A percentile compares a stretch with the other conserved stretches of the same genome.
Evolutionary conservation across 2,888 invertebrate genomes (phyloP).

Genomic region (Heteromurus nitidus): DNA sequence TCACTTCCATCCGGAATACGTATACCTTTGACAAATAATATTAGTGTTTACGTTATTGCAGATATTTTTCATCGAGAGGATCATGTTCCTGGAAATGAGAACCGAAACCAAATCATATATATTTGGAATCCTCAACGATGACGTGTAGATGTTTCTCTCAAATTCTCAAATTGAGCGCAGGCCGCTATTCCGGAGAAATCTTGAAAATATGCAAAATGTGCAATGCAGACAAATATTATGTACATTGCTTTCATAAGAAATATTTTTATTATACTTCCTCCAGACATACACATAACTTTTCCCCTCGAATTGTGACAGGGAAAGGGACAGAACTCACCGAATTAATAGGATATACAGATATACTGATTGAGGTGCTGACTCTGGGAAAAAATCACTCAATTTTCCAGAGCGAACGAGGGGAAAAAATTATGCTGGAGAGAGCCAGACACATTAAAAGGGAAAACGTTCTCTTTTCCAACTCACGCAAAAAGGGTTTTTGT

Average conservation of each 20-base stretch:
- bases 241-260: no score
- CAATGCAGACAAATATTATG: neutral
- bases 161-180: neutral
- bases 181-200: neutral
- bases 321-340: neutral
- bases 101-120: neutral
- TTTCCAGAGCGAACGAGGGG: no score
- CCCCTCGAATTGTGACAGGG: neutral
- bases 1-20: no score
- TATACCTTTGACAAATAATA: no score
- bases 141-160: no score
- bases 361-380: neutral
- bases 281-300: no score
- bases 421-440: no score
- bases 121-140: neutral
- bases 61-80: neutral
- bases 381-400: neutral
- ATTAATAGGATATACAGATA: neutral
- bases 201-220: neutral
- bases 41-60: neutral
- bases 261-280: no score
- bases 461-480: neutral
- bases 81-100: neutral
- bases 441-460: no score
- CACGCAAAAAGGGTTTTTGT: constrained; percentile 19